These are phyloP conservation scores for Pediacus dermestoides DNA, from an alignment of 2,888 invertebrate genomes.

Conservation along the genomic window DNA sequence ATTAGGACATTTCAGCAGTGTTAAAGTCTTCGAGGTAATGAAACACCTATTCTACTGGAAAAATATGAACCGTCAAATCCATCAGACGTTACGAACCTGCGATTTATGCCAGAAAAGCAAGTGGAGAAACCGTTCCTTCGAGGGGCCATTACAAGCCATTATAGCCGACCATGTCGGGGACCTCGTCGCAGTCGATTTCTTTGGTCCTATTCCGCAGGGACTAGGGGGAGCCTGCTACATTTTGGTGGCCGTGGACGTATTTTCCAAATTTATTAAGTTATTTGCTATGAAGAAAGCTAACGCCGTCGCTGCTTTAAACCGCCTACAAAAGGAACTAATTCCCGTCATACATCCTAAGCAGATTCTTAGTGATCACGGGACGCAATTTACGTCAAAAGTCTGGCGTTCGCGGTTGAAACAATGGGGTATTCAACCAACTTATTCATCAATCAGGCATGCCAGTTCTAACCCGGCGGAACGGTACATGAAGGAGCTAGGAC, in stretches of 20 bases:
- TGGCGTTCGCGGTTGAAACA: slow-evolving; percentile 16
- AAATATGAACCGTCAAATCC: neutral
- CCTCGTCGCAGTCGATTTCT: slow-evolving; percentile 8
- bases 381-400: slow-evolving; percentile 6
- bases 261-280: slow-evolving; percentile 27
- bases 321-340: slow-evolving; percentile 3
- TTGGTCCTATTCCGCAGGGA: slow-evolving; percentile 19
- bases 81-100: neutral
- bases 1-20: neutral
- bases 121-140: neutral
- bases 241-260: slow-evolving; percentile 28
- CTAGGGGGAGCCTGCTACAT: slow-evolving; percentile 19
- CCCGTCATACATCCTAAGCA: neutral
- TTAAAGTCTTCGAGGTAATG: neutral
- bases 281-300: slow-evolving; percentile 24
- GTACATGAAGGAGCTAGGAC: slow-evolving; percentile 8
- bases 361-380: slow-evolving; percentile 8
- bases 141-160: slow-evolving; percentile 1
- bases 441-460: slow-evolving; percentile 7
- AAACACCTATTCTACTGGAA: neutral
- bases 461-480: slow-evolving; percentile 4
- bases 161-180: slow-evolving; percentile 2
- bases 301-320: neutral
- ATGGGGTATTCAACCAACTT: slow-evolving; percentile 3
- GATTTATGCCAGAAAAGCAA: slow-evolving; percentile 5